These are phyloP conservation scores for Osedax fenrisi DNA, from an alignment of 2,888 invertebrate species.

Conservation along the genomic window DNA sequence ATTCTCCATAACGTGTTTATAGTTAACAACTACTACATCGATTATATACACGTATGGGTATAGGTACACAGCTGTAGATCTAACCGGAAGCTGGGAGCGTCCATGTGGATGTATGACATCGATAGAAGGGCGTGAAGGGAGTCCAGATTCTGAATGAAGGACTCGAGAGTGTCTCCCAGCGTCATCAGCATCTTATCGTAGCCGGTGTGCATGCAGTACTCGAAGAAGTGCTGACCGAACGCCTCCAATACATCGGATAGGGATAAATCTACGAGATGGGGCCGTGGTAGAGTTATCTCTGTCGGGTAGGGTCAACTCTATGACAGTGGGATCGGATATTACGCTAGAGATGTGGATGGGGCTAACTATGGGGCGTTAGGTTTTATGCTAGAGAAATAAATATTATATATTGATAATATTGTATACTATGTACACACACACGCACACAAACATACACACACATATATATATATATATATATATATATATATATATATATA, in stretches of 20 bases:
- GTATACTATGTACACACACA: too few relatives aligned
- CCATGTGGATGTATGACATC: conserved; percentile 46
- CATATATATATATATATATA: too few relatives aligned
- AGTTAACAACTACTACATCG: too few relatives aligned
- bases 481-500: too few relatives aligned
- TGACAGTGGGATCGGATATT: too few relatives aligned
- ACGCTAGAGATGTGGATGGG: too few relatives aligned
- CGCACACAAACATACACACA: too few relatives aligned
- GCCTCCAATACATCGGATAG: conserved; percentile 44
- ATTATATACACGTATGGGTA: not conserved
- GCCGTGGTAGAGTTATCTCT: not conserved
- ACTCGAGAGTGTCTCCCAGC: conserved; percentile 43
- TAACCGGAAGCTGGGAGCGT: conserved; percentile 48
- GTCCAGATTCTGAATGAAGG: conserved; percentile 48
- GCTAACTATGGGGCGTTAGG: too few relatives aligned
- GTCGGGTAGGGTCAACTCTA: too few relatives aligned
- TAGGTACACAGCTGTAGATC: not conserved
- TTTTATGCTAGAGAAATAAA: too few relatives aligned
- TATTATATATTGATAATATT: too few relatives aligned
- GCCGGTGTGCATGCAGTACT: conserved; percentile 44
- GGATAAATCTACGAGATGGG: conserved; percentile 40
- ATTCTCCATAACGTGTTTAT: too few relatives aligned
- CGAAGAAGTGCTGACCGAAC: conserved; percentile 46
- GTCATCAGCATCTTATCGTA: conserved; percentile 47
- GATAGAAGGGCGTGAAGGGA: conserved; percentile 47